Evolutionary conservation across 2,113 vertebrate species (phyloP).

Genomic region (Cavia porcellus): DNA sequence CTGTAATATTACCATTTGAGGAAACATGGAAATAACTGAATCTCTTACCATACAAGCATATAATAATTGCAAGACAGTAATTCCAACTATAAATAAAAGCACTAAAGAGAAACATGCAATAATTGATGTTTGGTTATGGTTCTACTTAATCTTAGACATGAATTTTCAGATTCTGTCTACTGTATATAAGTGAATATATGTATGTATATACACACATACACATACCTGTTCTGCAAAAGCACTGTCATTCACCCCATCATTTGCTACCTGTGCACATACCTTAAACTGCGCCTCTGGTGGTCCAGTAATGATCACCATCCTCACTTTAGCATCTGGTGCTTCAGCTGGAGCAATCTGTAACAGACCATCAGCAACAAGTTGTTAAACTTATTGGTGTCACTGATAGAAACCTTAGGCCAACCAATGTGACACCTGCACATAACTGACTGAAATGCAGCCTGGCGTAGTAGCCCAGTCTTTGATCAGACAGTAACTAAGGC

Average conservation of each 20-base stretch:
- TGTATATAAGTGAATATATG: no score
- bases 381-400: not conserved
- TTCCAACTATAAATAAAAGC: not conserved
- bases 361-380: slow-evolving; percentile 67
- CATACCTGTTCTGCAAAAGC: not conserved
- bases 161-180: not conserved
- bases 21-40: not conserved
- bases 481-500: not conserved
- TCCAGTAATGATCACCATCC: slow-evolving; percentile 98
- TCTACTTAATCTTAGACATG: not conserved
- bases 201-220: not conserved
- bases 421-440: not conserved
- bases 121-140: not conserved
- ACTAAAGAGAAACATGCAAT: not conserved
- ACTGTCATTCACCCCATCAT: not conserved
- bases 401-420: not conserved
- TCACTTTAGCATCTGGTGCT: slow-evolving; percentile 95
- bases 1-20: not conserved
- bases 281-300: slow-evolving; percentile 99
- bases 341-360: slow-evolving; percentile 97
- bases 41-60: not conserved
- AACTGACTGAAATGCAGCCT: not conserved
- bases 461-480: not conserved
- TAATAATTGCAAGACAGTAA: not conserved
- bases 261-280: slow-evolving; percentile 86